Percentiles rank a stretch among this genome's conserved stretches.
Evolutionary conservation across 2,113 vertebrate genomes (phyloP).

Genomic region (Leptodactylus fuscus): DNA sequence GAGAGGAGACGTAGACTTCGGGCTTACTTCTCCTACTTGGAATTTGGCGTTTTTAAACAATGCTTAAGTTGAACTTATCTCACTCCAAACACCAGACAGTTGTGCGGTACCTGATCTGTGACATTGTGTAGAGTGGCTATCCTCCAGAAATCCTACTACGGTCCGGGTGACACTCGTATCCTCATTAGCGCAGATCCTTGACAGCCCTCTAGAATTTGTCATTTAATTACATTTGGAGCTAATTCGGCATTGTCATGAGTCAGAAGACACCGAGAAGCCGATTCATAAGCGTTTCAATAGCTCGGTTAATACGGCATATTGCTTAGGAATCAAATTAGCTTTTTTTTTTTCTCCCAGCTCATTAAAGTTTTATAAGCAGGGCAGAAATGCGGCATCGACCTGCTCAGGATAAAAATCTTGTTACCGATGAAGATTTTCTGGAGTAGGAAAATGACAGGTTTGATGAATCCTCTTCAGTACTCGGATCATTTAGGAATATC

Average conservation of each 20-base stretch:
- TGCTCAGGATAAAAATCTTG: constrained; percentile 18
- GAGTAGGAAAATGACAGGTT: constrained; percentile 54
- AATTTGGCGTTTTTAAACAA: constrained; percentile 60
- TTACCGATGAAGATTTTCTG: constrained; percentile 57
- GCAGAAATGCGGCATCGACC: constrained; percentile 62
- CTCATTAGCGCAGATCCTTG: constrained; percentile 60
- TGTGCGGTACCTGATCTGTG: constrained; percentile 51
- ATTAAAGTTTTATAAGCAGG: constrained; percentile 67
- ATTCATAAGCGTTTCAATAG: constrained; percentile 65
- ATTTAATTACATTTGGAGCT: constrained; percentile 68
- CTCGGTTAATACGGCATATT: constrained; percentile 63
- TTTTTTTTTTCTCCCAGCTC: constrained; percentile 64
- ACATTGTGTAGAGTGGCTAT: constrained; percentile 57
- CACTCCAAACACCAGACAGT: constrained; percentile 31
- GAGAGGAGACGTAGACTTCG: not conserved
- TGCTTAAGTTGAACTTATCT: constrained; percentile 38
- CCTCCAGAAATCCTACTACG: constrained; percentile 56
- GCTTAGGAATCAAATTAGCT: constrained; percentile 65
- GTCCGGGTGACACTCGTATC: constrained; percentile 61
- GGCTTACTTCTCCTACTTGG: constrained; percentile 45
- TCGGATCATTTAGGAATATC: constrained; percentile 62
- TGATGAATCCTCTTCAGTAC: constrained; percentile 46
- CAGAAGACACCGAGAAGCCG: constrained; percentile 63
- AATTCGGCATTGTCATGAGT: constrained; percentile 61
- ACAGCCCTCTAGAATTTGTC: constrained; percentile 60